A percentile compares a stretch with the other conserved stretches of the same genome.
These are phyloP conservation scores for Gnatocerus cornutus DNA, from an alignment of 2,888 invertebrate species.

Conservation along the genomic window DNA sequence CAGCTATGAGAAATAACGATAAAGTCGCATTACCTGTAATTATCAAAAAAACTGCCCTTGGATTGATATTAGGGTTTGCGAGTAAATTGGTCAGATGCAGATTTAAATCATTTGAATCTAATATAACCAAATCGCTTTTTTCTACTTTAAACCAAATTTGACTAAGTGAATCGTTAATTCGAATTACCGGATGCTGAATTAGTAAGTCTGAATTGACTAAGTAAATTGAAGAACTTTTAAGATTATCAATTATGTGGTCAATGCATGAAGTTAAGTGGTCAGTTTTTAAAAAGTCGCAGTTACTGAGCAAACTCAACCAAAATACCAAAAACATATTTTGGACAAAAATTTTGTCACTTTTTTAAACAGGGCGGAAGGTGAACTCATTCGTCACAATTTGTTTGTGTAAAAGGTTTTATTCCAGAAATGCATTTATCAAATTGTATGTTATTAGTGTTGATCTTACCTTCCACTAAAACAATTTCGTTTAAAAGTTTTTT, in stretches of 20 bases:
- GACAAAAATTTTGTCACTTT: too few species aligned
- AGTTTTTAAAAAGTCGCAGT: background rate
- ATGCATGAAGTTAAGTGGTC: background rate
- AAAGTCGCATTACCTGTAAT: background rate
- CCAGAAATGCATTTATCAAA: too few species aligned
- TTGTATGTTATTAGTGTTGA: too few species aligned
- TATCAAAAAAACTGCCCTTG: slow-evolving; percentile 13
- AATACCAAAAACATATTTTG: background rate
- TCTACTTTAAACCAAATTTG: slow-evolving; percentile 21
- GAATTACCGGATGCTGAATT: background rate
- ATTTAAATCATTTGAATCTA: slow-evolving; percentile 10
- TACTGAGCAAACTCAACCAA: background rate
- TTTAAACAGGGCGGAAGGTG: too few species aligned
- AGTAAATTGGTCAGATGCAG: slow-evolving; percentile 10
- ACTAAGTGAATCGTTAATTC: background rate
- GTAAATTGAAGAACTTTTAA: background rate
- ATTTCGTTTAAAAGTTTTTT: too few species aligned
- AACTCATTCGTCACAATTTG: too few species aligned
- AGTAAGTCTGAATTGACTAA: background rate
- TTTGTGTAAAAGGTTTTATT: too few species aligned
- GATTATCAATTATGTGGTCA: background rate
- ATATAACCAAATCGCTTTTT: slow-evolving; percentile 13
- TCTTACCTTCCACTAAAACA: too few species aligned
- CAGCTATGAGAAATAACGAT: slow-evolving; percentile 8
- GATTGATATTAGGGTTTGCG: slow-evolving; percentile 14